Conservation (phyloP, 2,797 vertebrate genomes). For the Orientallactaga sibirica region DNA sequence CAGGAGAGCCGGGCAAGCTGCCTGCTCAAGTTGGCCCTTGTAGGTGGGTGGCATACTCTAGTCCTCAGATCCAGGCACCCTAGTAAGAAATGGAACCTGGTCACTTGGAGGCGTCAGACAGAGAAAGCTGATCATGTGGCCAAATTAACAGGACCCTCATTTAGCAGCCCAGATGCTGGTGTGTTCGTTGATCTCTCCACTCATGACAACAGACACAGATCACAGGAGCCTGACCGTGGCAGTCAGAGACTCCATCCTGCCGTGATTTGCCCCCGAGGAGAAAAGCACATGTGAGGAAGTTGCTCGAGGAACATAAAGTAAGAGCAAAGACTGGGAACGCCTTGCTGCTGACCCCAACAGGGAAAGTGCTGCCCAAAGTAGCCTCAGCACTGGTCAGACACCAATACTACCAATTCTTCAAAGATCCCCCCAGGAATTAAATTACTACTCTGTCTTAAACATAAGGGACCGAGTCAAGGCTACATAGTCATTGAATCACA, state of each 20-base stretch:
- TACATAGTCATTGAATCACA: background rate
- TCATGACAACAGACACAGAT: background rate
- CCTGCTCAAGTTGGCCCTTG: background rate
- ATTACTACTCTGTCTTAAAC: slow-evolving; percentile 61
- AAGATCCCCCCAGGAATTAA: slow-evolving; percentile 42
- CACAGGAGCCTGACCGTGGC: background rate
- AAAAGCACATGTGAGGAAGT: slow-evolving; percentile 65
- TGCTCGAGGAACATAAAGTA: slow-evolving; percentile 67
- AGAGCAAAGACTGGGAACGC: slow-evolving; percentile 34
- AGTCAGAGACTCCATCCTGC: slow-evolving; percentile 39
- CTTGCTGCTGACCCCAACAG: slow-evolving; percentile 39
- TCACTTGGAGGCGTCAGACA: background rate
- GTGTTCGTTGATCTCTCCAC: slow-evolving; percentile 27
- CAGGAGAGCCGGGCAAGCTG: background rate
- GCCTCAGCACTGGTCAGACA: slow-evolving; percentile 36
- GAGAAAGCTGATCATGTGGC: background rate
- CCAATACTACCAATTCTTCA: slow-evolving; percentile 28
- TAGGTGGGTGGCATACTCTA: fast-evolving
- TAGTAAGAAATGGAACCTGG: background rate
- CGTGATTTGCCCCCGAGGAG: slow-evolving; percentile 17
- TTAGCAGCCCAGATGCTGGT: slow-evolving; percentile 43
- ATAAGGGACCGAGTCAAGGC: slow-evolving; percentile 42
- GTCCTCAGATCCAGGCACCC: background rate
- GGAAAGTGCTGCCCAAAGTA: slow-evolving; percentile 33
- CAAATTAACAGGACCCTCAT: slow-evolving; percentile 56